Base-by-base conservation (phyloP, 2,888 invertebrate genomes). In the Drosophila pseudotakahashii region DNA sequence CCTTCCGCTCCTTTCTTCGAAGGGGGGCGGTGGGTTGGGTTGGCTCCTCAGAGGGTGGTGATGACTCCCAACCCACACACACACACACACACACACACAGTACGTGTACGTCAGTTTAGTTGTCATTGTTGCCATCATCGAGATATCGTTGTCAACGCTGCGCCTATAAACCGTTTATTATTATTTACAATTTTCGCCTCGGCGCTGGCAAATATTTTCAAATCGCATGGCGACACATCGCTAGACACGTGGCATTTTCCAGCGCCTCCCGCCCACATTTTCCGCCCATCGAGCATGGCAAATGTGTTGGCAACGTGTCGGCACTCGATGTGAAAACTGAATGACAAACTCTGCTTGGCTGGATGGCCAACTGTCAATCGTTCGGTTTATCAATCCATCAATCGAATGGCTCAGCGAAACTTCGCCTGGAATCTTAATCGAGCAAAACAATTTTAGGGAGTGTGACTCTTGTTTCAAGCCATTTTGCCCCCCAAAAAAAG, bases 91-190 rank as follows among this genome's bases (percentile, higher is more conserved):
- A n/a, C n/a, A n/a, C n/a, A n/a, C n/a, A n/a, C n/a, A n/a, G 36
- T 14, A 19, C 30, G 45, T 19, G 36, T 58, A 42, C 51, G 39
- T 47, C 41, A 30, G 58, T 47, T 61, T 50, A 55, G 54, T 73
- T 51, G 44, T 37, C 61, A 51, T 60, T 60, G 55, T 66, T 73
- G 66, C 52, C 68, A 44, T 63, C 73, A 72, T 63, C 57, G 60
- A 60, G 59, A 68, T 59, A 70, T 60, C 55, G 63, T 57, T 51
- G 68, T 52, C 47, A 51, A 34, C 36, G 50, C 60, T 19, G 61
- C 63, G 67, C 61, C 74, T 59, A 62, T 70, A 78, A 78, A 67
- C 70, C 70, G 77, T 76, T 79, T 76, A 73, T 81, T 81, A 79
- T 77, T 79, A 79, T 78, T 79, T 73, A 59, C 73, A 69, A 54